Percentiles rank a stretch among this genome's conserved stretches.
Conservation (phyloP, 2,113 vertebrate genomes). For the Rana temporaria region DNA sequence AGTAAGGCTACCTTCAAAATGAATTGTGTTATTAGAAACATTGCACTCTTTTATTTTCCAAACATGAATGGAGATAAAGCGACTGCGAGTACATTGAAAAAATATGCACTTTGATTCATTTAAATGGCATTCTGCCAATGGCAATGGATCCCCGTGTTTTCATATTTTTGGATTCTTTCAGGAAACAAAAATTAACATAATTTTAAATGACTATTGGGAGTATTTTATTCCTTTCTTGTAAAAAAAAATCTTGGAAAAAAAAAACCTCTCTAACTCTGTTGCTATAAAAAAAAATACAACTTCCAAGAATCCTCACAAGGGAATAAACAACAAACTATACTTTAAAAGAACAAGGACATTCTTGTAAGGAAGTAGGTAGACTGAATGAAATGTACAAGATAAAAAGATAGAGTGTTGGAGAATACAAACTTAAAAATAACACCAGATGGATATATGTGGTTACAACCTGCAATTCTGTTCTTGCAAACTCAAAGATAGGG, state of each 20-base stretch:
- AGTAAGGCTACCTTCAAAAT: no score
- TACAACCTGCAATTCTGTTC: slow-evolving; percentile 8
- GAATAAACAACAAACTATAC: background rate
- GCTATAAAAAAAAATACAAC: background rate
- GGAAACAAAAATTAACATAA: no score
- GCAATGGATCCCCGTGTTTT: no score
- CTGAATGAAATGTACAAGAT: slow-evolving; percentile 13
- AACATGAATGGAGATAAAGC: no score
- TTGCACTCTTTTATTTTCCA: no score
- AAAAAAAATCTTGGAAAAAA: background rate
- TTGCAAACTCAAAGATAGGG: background rate
- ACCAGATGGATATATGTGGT: background rate
- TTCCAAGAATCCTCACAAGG: background rate
- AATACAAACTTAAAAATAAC: slow-evolving; percentile 24
- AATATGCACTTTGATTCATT: no score
- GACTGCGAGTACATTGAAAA: no score
- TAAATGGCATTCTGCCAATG: no score
- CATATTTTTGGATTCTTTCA: no score
- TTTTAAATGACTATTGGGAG: no score
- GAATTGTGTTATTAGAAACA: no score
- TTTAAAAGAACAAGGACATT: background rate
- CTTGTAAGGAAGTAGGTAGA: background rate
- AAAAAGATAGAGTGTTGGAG: background rate
- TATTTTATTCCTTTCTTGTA: background rate
- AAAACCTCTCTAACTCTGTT: background rate